Base-by-base conservation (phyloP, 2,888 invertebrate genomes). In the Apodemia zela region DNA sequence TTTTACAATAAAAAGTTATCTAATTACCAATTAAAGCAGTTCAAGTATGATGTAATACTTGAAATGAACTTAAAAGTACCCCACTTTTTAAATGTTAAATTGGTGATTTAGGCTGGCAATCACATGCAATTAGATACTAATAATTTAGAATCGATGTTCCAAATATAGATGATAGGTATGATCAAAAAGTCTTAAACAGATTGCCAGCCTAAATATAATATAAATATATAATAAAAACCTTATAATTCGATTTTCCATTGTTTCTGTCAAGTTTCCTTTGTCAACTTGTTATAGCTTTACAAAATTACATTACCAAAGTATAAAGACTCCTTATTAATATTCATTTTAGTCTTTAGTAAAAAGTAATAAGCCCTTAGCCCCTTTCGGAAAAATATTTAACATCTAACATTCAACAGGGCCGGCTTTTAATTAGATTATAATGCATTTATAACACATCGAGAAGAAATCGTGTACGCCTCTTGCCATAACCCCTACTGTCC, bases 391-490 rank as follows among this genome's bases (percentile, higher is more conserved):
- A 54, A 54, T 15, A 18, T 4, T 1, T 13, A 54, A 25, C n/a
- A 2, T 45, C 15, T 6, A 45, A n/a, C n/a, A 45, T 45, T 15
- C 7, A 38, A 38, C 11, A 21, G 21, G 21, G 21, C 54, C 25
- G 21, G 54, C 45, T 45, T 15, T n/a, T 45, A n/a, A 21, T 18
- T 15, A 54, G 5, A 18, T 25, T 21, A 25, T 21, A 21, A 54
- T 54, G 54, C 54, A 54, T 54, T 54, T 54, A 54, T 54, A 54
- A 54, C 54, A 54, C 54, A 54, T 21, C 5, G 5, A 54, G 25
- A 25, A 21, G 25, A 25, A 54, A 54, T 25, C 13, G 15, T 25
- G 13, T 13, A 13, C 8, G 21, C 15, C 15, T 6, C 13, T 13
- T 13, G 25, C 15, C 25, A 6, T 54, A 21, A 51, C 3, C 11